phyloP scores from a whole-genome alignment of 2,113 vertebrate genomes.

The Ginglymostoma cirratum region DNA sequence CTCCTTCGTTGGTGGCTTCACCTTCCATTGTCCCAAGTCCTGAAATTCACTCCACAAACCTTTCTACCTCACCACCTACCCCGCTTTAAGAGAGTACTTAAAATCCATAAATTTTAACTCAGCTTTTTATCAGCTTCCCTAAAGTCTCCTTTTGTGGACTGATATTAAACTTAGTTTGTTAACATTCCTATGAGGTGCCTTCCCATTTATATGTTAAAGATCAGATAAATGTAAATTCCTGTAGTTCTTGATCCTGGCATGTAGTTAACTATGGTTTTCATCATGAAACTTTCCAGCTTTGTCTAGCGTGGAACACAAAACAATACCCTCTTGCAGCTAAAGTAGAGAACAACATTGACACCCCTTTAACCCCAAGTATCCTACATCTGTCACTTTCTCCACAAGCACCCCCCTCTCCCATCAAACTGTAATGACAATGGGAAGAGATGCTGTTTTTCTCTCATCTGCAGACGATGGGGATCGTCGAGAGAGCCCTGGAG shows the following conservation, averaged over 20 bases:
- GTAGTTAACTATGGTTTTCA: not conserved
- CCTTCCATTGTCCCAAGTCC: not conserved
- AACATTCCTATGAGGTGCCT: not conserved
- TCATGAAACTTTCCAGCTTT: not conserved
- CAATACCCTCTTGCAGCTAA: not conserved
- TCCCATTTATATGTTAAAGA: not conserved
- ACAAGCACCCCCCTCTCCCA: too few relatives aligned
- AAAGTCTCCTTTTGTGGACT: not conserved
- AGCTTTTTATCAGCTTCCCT: not conserved
- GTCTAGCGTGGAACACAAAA: not conserved
- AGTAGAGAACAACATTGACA: not conserved
- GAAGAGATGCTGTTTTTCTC: too few relatives aligned
- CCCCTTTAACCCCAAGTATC: too few relatives aligned
- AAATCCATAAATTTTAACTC: not conserved
- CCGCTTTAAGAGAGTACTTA: not conserved
- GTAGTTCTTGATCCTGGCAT: not conserved
- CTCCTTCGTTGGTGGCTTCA: not conserved
- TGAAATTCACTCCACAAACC: not conserved
- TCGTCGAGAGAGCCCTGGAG: too few relatives aligned
- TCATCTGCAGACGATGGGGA: too few relatives aligned
- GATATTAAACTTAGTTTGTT: not conserved
- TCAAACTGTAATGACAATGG: too few relatives aligned
- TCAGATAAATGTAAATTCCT: not conserved
- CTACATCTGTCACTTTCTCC: too few relatives aligned
- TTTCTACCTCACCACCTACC: not conserved